Conservation (phyloP, 2,797 vertebrate species). For the Esox lucius region DNA sequence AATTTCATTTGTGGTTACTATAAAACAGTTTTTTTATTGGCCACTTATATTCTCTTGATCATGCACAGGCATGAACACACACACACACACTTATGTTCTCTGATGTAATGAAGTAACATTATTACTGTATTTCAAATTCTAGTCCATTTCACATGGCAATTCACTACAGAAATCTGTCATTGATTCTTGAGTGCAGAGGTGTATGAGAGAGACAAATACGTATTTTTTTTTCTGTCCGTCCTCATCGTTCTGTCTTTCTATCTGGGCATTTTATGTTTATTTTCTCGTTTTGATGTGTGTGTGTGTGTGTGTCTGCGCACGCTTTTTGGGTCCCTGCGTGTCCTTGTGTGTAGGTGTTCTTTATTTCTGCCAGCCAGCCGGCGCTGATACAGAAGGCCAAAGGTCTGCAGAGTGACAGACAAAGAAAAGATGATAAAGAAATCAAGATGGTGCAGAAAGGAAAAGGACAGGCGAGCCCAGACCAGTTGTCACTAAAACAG, state of each 20-base stretch:
- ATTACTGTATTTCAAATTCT: neutral
- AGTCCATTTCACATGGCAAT: constrained; percentile 9
- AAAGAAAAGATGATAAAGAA: neutral
- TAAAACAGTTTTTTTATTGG: neutral
- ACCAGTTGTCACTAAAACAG: neutral
- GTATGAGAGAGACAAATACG: neutral
- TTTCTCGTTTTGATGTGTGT: neutral
- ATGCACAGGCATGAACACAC: neutral
- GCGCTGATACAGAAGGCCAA: constrained; percentile 30
- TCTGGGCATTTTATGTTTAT: neutral
- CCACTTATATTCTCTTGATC: neutral
- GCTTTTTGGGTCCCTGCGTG: neutral
- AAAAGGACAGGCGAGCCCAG: neutral
- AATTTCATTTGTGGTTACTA: neutral
- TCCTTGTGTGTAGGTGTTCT: constrained; percentile 14
- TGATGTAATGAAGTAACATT: neutral
- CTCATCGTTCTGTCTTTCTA: neutral
- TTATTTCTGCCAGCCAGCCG: neutral
- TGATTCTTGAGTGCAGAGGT: constrained; percentile 2
- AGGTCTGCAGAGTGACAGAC: neutral
- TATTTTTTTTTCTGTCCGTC: neutral
- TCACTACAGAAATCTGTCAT: neutral
- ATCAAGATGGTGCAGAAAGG: neutral
- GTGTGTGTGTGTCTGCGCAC: neutral
- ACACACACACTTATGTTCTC: neutral